phyloP scores from a whole-genome alignment of 64 coral and sea anemone species.

The Trachythela sp. region DNA sequence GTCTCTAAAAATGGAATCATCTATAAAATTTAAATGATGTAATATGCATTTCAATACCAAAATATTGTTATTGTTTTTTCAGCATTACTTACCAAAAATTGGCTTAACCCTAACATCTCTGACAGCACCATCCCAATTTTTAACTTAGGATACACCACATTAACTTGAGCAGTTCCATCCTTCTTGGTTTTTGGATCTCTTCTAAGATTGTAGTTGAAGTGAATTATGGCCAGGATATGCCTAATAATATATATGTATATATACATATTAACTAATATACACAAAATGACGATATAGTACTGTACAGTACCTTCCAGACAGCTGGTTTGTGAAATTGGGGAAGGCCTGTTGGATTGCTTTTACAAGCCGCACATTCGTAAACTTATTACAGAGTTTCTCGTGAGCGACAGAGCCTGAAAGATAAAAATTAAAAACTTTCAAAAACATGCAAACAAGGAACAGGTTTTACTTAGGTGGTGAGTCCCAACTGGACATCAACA shows the following conservation, averaged over 20 bases:
- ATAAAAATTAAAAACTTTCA: too few species aligned
- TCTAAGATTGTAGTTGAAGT: constrained; percentile 45
- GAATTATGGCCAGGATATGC: constrained; percentile 42
- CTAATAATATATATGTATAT: constrained; percentile 18
- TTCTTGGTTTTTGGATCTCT: constrained; percentile 20
- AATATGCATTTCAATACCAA: too few species aligned
- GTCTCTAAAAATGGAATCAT: too few species aligned
- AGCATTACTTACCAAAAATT: constrained; percentile 35
- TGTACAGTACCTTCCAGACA: constrained; percentile 7
- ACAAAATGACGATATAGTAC: too few species aligned
- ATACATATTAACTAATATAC: too few species aligned
- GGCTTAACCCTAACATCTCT: constrained; percentile 33
- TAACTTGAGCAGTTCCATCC: constrained; percentile 40
- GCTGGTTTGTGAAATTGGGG: constrained; percentile 1
- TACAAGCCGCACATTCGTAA: neutral
- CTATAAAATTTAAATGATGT: too few species aligned
- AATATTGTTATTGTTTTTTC: neutral
- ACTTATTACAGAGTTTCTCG: neutral
- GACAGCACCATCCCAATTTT: constrained; percentile 51
- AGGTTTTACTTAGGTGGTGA: too few species aligned
- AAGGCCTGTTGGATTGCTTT: neutral
- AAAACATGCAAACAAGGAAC: too few species aligned
- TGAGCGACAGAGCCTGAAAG: neutral
- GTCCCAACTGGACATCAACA: neutral
- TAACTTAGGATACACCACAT: constrained; percentile 48